Evolutionary conservation across 2,113 vertebrate species (phyloP), one percentile per base, ranked within the genome.

Genomic region (Panthera tigris): DNA sequence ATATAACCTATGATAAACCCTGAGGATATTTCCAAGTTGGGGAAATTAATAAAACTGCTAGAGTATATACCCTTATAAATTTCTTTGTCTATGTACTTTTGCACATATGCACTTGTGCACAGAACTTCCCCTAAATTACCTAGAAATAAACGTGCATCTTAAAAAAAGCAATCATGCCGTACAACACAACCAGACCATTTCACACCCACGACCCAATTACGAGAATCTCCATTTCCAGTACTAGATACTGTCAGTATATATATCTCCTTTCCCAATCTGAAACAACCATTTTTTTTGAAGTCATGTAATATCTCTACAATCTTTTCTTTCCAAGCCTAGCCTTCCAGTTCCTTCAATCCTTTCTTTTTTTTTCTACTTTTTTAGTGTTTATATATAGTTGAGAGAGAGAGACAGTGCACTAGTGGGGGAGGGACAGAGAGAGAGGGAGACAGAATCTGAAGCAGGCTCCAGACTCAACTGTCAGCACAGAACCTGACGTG

Each of bases 41-140:
- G 10, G 13, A 29, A 97, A 96, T 80, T 93, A 95, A 93, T 83
- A 85, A 96, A 94, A 93, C 16, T 31, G n/a, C 5, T 33, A 69
- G 21, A 66, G 33, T 89, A 92, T 66, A 71, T 14, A 85, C 21
- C 39, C 18, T 97, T 85, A 50, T 66, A 91, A 66, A 78, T 57
- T 2, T 89, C 18, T 85, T 14, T 71, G 7, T 25, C 25, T 57
- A 21, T 73, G 36, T 84, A 45, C 4, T 7, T 63, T 93, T 88
- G 41, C 89, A 12, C 7, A 71, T 41, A 85, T 79, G 41, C 16
- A 52, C 36, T 84, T 96, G 23, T 45, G 1, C 57, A 69, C 7
- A 94, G 52, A 86, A 74, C 66, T 83, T 79, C 45, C 45, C 91
- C 80, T 78, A 78, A 85, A 79, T 61, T n/a, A 50, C 33, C 71